These are phyloP conservation scores for Amazona finschi DNA, from an alignment of 2,797 vertebrate genomes.

Conservation along the genomic window DNA sequence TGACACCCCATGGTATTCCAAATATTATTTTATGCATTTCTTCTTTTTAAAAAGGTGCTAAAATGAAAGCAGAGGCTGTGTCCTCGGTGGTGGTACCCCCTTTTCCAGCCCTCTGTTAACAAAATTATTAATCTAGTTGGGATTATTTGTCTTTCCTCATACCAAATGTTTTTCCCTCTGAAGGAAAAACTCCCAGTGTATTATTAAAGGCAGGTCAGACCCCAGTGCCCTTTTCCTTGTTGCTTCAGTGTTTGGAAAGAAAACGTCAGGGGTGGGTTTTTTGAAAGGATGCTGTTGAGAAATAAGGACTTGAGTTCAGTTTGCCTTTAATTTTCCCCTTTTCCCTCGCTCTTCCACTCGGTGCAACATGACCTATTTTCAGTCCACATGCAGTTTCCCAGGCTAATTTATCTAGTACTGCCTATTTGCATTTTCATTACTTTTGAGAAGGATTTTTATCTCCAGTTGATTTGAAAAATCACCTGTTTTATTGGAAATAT, in stretches of 20 bases:
- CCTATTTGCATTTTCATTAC: slow-evolving; percentile 45
- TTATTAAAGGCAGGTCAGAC: slow-evolving; percentile 10
- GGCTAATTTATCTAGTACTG: background rate
- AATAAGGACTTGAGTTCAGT: background rate
- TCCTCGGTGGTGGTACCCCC: background rate
- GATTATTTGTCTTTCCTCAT: slow-evolving; percentile 43
- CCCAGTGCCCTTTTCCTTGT: slow-evolving; percentile 12
- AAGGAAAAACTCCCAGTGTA: background rate
- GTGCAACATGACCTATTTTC: slow-evolving; percentile 44
- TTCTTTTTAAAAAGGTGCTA: background rate
- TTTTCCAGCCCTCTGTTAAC: background rate
- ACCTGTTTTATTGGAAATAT: slow-evolving; percentile 22
- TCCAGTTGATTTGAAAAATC: slow-evolving; percentile 44
- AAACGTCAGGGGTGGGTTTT: background rate
- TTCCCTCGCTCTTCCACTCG: background rate
- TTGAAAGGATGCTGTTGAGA: background rate
- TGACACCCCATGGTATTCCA: slow-evolving; percentile 23
- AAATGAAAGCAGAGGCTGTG: background rate
- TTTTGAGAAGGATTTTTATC: slow-evolving; percentile 28
- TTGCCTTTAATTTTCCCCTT: slow-evolving; percentile 2
- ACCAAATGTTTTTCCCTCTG: slow-evolving; percentile 15
- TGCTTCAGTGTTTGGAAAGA: slow-evolving; percentile 25
- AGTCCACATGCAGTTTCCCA: background rate
- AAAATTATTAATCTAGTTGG: slow-evolving; percentile 2
- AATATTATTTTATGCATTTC: slow-evolving; percentile 52